Base-by-base conservation (phyloP, 2,888 invertebrate genomes). In the Eretmocerus hayati region DNA sequence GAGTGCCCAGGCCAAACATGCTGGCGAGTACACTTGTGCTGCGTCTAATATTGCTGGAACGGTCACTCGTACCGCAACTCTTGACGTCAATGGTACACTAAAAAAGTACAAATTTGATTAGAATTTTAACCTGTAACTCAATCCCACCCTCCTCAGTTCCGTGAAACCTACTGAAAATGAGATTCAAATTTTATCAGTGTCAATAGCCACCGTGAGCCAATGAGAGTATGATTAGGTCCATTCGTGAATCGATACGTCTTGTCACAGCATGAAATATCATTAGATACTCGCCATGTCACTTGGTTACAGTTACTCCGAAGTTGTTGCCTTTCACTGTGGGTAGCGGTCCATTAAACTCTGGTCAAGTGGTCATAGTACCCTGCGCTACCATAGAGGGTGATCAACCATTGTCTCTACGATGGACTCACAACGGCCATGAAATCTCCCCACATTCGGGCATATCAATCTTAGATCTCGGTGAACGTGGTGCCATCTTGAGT, bases 331-430 rank as follows among this genome's bases (percentile, higher is more conserved):
- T 80, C 59, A 72, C 77, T 54, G 80, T 83, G 64, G 81, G 81
- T 46, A 77, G 78, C 55, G 78, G 77, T 55, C 77, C 79, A 1
- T 66, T 80, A 42, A 78, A 80, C 61, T 77, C 78, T 33, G 81
- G 80, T 46, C 79, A 81, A 63, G 75, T 78, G 42, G 76, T 77
- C 32, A 76, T 77, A 21, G 74, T 80, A 46, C 78, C 78, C 42
- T 82, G 82, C 62, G 77, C 78, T 39, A 77, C 81, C 49, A 66
- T 77, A 54, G 77, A 79, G 59, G 83, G 85, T 20, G 84, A 84
- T 69, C 72, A 77, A 51, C 84, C 84, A 35, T 74, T 84, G 44
- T 77, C 76, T 60, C 77, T 84, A 33, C 74, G 74, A 49, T 84
- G 84, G 84, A 73, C 75, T 48, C 74, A 77, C 50, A 72, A 72